These are phyloP conservation scores for Eubucco bourcierii DNA, from an alignment of 2,113 vertebrate species.

Conservation along the genomic window DNA sequence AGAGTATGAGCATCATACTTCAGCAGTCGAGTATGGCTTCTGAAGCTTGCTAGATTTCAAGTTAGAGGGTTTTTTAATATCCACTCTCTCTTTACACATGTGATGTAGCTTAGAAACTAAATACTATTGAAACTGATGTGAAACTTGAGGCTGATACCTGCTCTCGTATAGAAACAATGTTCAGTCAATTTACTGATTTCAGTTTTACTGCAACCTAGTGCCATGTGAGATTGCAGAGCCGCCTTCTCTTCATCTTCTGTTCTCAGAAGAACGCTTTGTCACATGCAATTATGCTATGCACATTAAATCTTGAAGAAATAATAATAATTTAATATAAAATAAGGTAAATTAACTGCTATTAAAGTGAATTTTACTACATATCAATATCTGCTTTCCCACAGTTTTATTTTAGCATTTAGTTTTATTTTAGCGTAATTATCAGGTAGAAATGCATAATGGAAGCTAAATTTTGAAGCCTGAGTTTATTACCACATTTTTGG, in stretches of 20 bases:
- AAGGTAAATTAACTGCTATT: slow-evolving; percentile 44
- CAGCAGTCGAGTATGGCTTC: background rate
- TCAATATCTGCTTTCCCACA: background rate
- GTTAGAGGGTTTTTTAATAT: background rate
- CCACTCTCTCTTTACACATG: background rate
- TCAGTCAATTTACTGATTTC: background rate
- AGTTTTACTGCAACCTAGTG: background rate
- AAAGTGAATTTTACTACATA: slow-evolving; percentile 29
- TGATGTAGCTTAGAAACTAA: background rate
- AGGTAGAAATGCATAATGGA: background rate
- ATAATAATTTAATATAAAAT: background rate
- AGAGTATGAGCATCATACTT: background rate
- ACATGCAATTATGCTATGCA: background rate
- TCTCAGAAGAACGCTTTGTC: slow-evolving; percentile 8
- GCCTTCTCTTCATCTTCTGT: background rate
- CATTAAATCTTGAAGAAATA: slow-evolving; percentile 15
- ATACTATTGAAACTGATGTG: background rate
- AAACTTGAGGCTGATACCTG: background rate
- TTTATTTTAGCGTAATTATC: slow-evolving; percentile 27
- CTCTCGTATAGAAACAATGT: background rate
- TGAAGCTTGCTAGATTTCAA: background rate
- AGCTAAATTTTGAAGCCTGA: background rate
- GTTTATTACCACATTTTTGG: slow-evolving; percentile 2
- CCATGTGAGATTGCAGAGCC: background rate
- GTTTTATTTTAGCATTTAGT: slow-evolving; percentile 8